These are phyloP conservation scores for Fragum fragum DNA, from an alignment of 2,888 invertebrate genomes.

Conservation along the genomic window DNA sequence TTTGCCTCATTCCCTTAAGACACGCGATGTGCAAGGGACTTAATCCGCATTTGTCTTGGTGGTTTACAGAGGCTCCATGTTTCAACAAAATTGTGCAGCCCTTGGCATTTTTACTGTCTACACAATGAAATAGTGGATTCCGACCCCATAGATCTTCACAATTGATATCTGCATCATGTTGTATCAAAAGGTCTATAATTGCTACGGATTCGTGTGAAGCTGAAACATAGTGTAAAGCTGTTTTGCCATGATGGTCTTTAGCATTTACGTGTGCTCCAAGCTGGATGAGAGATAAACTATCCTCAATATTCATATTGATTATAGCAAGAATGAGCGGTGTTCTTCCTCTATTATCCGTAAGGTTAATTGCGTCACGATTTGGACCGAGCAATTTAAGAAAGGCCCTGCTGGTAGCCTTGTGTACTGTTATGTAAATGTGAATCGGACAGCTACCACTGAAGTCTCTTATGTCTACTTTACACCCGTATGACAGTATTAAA, in stretches of 20 bases:
- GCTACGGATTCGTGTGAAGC: neutral
- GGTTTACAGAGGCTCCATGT: conserved; percentile 12
- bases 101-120: conserved; percentile 2
- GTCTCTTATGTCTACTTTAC: neutral
- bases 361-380: too few species aligned
- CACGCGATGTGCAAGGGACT: conserved; percentile 39
- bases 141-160: conserved; percentile 24
- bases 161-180: conserved; percentile 21
- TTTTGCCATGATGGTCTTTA: neutral
- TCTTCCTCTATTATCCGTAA: neutral
- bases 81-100: neutral
- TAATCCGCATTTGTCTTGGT: conserved; percentile 22
- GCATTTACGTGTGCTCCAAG: neutral
- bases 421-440: too few species aligned
- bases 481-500: neutral
- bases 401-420: too few species aligned
- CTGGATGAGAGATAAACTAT: neutral
- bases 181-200: conserved; percentile 6
- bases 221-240: conserved; percentile 1
- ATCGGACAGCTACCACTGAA: neutral
- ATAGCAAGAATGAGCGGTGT: neutral
- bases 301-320: neutral
- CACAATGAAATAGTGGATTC: conserved; percentile 22
- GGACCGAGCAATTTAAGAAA: too few species aligned
- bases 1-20: neutral